Conservation (phyloP, 2,113 vertebrate genomes). For the Crotalus helleri region DNA sequence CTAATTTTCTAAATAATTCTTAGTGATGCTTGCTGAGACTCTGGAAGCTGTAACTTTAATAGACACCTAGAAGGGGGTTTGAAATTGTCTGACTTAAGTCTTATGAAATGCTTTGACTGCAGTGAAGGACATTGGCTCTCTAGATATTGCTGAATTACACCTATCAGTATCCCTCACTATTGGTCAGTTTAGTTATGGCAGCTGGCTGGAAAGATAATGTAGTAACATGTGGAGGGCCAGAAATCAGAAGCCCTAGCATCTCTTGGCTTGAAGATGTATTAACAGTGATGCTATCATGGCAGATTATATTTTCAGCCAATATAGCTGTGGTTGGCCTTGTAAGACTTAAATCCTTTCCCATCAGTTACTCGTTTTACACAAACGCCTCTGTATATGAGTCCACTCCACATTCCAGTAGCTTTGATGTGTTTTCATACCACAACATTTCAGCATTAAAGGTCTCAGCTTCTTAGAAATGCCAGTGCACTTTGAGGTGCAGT, state of each 20-base stretch:
- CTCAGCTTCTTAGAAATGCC: background rate
- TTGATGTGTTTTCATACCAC: background rate
- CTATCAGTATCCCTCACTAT: background rate
- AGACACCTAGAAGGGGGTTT: background rate
- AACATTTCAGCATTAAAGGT: background rate
- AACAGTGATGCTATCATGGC: too few species aligned
- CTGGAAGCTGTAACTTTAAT: background rate
- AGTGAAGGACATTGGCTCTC: background rate
- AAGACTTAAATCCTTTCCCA: background rate
- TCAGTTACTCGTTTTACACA: background rate
- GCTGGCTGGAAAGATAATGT: background rate
- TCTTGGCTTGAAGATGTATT: background rate
- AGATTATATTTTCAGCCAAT: background rate
- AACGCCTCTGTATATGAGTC: background rate
- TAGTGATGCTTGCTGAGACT: background rate
- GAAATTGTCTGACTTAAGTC: background rate
- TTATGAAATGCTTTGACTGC: background rate
- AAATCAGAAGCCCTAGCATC: background rate
- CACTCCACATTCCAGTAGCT: background rate
- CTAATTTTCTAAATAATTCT: background rate
- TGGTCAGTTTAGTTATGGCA: background rate
- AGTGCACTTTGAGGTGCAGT: background rate
- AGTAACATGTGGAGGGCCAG: background rate
- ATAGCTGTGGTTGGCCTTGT: background rate
- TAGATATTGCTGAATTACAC: background rate